Percentiles rank a stretch among this genome's conserved stretches.
Conservation (phyloP, 2,113 vertebrate genomes). For the Lophochroa leadbeateri region DNA sequence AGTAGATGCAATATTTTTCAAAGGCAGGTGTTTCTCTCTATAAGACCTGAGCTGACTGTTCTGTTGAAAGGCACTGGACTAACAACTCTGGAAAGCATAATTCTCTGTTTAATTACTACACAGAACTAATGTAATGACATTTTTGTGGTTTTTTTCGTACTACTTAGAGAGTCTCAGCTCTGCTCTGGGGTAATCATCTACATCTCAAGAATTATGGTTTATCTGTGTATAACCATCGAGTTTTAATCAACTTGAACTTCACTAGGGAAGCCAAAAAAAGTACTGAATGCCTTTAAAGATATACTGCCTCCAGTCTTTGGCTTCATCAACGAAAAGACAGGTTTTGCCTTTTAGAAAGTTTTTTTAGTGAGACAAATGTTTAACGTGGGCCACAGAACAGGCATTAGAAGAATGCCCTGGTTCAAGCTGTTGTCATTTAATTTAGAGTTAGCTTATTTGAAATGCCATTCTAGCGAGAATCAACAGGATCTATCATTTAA, state of each 20-base stretch:
- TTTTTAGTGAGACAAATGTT: background rate
- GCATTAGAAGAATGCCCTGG: background rate
- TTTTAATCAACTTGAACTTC: background rate
- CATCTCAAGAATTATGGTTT: background rate
- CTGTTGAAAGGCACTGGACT: background rate
- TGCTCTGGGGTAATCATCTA: background rate
- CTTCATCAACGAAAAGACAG: background rate
- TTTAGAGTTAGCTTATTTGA: background rate
- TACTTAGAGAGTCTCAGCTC: background rate
- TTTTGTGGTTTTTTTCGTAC: rapidly evolving
- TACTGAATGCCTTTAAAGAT: background rate
- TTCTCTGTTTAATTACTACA: background rate
- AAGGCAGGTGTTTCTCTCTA: background rate
- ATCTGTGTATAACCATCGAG: background rate
- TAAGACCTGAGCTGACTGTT: background rate
- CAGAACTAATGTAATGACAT: background rate
- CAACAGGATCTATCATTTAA: background rate
- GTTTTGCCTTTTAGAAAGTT: background rate
- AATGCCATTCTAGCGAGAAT: background rate
- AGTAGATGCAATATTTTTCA: background rate
- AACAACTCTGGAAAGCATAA: background rate
- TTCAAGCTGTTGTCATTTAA: background rate
- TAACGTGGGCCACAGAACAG: background rate
- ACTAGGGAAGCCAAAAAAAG: background rate
- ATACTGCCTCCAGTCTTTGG: background rate